phyloP scores from a whole-genome alignment of 2,888 invertebrate genomes.

The Tipula lateralis region DNA sequence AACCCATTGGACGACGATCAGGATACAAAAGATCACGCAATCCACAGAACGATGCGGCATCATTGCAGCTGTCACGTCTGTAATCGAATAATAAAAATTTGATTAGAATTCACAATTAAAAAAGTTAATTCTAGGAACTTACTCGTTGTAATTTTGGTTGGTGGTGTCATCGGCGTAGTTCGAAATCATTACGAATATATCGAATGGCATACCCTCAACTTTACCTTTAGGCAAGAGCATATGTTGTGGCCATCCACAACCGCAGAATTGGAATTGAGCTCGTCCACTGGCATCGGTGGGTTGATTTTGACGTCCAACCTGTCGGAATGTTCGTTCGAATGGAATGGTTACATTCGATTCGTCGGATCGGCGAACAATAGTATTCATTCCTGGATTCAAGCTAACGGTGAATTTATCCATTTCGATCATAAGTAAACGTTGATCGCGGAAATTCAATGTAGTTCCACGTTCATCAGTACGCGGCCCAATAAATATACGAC shows the following conservation, averaged over 20 bases:
- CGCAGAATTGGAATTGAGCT: slow-evolving; percentile 71
- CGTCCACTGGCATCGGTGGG: slow-evolving; percentile 47
- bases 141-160: slow-evolving; percentile 38
- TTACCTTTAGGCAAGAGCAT: slow-evolving; percentile 69
- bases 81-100: neutral
- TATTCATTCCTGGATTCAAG: slow-evolving; percentile 62
- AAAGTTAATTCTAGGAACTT: slow-evolving; percentile 34
- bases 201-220: slow-evolving; percentile 59
- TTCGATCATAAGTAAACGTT: slow-evolving; percentile 60
- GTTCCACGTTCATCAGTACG: slow-evolving; percentile 60
- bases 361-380: slow-evolving; percentile 59
- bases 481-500: slow-evolving; percentile 64
- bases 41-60: slow-evolving; percentile 70
- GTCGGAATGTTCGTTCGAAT: slow-evolving; percentile 73
- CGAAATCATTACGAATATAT: slow-evolving; percentile 74
- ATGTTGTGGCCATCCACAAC: slow-evolving; percentile 85
- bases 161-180: slow-evolving; percentile 60
- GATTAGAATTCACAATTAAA: slow-evolving; percentile 35
- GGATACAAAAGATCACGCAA: slow-evolving; percentile 66
- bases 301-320: slow-evolving; percentile 57
- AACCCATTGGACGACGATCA: slow-evolving; percentile 71
- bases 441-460: slow-evolving; percentile 55
- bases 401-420: slow-evolving; percentile 61
- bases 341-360: slow-evolving; percentile 78
- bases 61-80: slow-evolving; percentile 51